phyloP scores from a whole-genome alignment of 2,888 invertebrate species.

The Balanococcus diminutus region DNA sequence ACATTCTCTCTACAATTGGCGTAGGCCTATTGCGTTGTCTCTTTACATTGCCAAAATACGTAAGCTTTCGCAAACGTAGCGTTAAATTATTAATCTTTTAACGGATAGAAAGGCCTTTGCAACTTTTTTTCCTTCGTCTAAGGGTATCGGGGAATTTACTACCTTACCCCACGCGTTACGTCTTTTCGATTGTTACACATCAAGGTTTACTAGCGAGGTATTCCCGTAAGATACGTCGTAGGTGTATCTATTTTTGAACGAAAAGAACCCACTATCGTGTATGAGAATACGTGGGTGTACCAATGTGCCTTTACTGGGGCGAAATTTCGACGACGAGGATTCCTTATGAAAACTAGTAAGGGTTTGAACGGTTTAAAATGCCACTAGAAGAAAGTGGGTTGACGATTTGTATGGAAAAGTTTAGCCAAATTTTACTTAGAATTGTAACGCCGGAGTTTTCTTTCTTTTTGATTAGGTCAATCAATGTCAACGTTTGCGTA shows the following conservation, averaged over 20 bases:
- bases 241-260: background rate
- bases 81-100: background rate
- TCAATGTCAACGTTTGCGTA: background rate
- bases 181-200: background rate
- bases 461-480: background rate
- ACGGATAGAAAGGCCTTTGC: background rate
- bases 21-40: background rate
- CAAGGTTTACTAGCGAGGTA: background rate
- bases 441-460: background rate
- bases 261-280: background rate
- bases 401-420: background rate
- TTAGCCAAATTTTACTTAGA: background rate
- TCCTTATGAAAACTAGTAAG: background rate
- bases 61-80: background rate
- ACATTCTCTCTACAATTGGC: background rate
- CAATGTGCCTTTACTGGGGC: background rate
- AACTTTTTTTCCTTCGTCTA: background rate
- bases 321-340: background rate
- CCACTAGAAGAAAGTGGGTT: background rate
- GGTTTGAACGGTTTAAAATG: background rate
- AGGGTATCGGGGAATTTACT: background rate
- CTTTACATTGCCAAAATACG: background rate
- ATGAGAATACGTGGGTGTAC: background rate
- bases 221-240: background rate
- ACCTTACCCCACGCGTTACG: background rate